Conservation (phyloP, 2,113 vertebrate genomes). For the Eulemur macaco region DNA sequence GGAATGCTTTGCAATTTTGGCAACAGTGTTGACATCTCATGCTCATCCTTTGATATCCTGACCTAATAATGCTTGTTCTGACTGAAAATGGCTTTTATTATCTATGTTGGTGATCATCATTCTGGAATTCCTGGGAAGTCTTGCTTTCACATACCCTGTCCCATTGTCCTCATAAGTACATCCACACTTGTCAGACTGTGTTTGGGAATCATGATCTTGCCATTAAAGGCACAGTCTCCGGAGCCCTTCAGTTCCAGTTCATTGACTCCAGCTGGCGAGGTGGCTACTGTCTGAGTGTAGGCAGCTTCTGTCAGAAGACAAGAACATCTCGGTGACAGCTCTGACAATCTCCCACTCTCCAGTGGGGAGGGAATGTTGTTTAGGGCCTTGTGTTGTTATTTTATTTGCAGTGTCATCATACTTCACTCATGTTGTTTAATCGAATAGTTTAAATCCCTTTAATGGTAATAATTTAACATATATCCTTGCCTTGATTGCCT, state of each 20-base stretch:
- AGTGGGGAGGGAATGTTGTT: background rate
- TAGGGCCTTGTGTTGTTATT: background rate
- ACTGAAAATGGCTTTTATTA: background rate
- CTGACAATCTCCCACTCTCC: background rate
- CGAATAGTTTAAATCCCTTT: background rate
- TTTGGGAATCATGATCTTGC: background rate
- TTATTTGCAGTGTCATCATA: background rate
- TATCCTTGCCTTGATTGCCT: background rate
- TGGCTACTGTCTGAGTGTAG: background rate
- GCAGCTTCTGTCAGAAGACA: slow-evolving; percentile 40
- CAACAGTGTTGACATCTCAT: background rate
- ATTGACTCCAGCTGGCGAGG: slow-evolving; percentile 24
- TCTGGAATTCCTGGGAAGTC: background rate
- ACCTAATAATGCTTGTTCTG: background rate
- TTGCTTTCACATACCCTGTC: background rate
- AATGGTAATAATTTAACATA: background rate
- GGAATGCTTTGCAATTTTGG: background rate
- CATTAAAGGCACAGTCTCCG: background rate
- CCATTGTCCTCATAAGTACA: background rate
- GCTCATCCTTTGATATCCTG: background rate
- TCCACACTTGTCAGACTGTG: background rate
- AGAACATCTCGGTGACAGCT: background rate
- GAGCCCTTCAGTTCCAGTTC: background rate
- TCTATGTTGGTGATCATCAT: background rate
- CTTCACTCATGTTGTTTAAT: background rate